Conservation (phyloP, 2,797 vertebrate genomes). For the Lacerta viridis region DNA sequence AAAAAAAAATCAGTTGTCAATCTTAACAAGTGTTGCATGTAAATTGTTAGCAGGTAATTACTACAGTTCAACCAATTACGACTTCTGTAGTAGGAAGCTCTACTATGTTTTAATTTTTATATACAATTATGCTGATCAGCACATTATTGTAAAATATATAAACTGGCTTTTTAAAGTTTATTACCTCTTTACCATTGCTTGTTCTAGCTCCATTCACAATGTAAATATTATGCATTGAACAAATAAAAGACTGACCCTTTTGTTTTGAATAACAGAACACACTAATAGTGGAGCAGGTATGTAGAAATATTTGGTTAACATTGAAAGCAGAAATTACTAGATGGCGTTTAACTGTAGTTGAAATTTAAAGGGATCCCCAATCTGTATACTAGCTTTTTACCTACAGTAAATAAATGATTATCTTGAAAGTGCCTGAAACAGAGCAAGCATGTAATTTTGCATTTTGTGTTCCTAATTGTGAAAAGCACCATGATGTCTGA, state of each 20-base stretch:
- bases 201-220: conserved; percentile 76
- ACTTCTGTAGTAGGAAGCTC: conserved; percentile 78
- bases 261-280: conserved; percentile 72
- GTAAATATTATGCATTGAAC: conserved; percentile 82
- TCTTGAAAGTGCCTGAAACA: conserved; percentile 98
- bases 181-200: conserved; percentile 80
- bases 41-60: conserved; percentile 75
- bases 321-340: conserved; percentile 84
- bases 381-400: conserved; percentile 96
- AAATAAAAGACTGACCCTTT: conserved; percentile 73
- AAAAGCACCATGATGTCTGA: conserved; percentile 2
- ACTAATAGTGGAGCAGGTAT: conserved; percentile 80
- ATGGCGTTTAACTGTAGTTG: conserved; percentile 88
- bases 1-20: conserved; percentile 63
- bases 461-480: conserved; percentile 70
- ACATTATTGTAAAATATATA: conserved; percentile 75
- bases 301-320: conserved; percentile 77
- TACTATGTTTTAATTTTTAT: conserved; percentile 79
- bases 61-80: conserved; percentile 75
- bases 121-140: conserved; percentile 80
- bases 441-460: conserved; percentile 79
- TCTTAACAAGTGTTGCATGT: conserved; percentile 81
- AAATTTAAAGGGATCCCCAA: conserved; percentile 90
- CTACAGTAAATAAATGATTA: conserved; percentile 95
- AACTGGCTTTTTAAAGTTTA: conserved; percentile 77